These are phyloP conservation scores for Cylas formicarius DNA, from an alignment of 1,140 invertebrate genomes.

Conservation along the genomic window DNA sequence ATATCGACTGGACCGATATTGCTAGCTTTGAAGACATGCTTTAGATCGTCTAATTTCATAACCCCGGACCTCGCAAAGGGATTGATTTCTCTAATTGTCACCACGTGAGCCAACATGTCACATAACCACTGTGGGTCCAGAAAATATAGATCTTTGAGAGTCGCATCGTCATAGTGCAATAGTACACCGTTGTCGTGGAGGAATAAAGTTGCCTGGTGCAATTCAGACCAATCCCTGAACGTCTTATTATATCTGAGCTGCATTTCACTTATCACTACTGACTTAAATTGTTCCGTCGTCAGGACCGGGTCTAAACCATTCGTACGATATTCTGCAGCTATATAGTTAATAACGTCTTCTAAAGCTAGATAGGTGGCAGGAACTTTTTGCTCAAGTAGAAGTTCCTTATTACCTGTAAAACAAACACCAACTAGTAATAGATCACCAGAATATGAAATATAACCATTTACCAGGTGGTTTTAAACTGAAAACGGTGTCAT, in stretches of 20 bases:
- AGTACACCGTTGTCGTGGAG: constrained; percentile 96
- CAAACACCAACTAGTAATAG: background rate
- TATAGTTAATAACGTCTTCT: constrained; percentile 80
- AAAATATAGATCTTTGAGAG: constrained; percentile 85
- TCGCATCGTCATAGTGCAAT: constrained; percentile 96
- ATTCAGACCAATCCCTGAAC: constrained; percentile 81
- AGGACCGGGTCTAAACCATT: constrained; percentile 79
- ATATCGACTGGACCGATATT: constrained; percentile 53
- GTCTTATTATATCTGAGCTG: constrained; percentile 54
- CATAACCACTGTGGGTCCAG: constrained; percentile 98
- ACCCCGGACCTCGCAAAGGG: constrained; percentile 88
- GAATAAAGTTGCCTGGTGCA: constrained; percentile 93
- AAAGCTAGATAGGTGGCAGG: constrained; percentile 92
- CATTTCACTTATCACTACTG: constrained; percentile 63
- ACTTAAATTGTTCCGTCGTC: constrained; percentile 75
- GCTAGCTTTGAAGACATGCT: constrained; percentile 80
- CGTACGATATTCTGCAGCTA: constrained; percentile 64
- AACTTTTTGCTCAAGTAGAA: constrained; percentile 88
- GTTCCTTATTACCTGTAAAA: constrained; percentile 73
- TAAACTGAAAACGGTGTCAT: constrained; percentile 87
- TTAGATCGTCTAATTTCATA: constrained; percentile 91
- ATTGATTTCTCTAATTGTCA: constrained; percentile 93
- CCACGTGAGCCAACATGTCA: constrained; percentile 93
- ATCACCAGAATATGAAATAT: too few relatives aligned
- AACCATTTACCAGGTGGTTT: constrained; percentile 62